Base-by-base conservation (phyloP, 2,888 invertebrate species). In the Gibbula magus region DNA sequence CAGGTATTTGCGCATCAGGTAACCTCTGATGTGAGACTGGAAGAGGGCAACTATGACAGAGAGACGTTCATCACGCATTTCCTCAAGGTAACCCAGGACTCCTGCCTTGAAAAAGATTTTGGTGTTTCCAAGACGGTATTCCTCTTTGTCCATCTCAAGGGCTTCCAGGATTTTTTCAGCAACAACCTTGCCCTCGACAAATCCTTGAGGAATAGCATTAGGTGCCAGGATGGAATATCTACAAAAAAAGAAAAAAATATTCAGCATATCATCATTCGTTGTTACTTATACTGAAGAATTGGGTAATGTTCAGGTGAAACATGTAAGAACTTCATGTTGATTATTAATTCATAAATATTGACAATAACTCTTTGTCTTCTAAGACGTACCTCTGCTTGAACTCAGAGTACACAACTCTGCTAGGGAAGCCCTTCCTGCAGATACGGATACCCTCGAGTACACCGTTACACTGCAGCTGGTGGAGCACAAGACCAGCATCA, bases 31-130 rank as follows among this genome's bases (percentile, higher is more conserved):
- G 96, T 96, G 97, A 89, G 98, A 96, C 94, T 94, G 94, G 92
- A 94, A 94, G 97, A 99, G 98, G 92, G 98, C 96, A 93, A 99
- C 96, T 93, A 99, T 98, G 95, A 98, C 98, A 94, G 93, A 90
- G 91, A 99, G 95, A 94, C 99, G 97, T 94, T 99, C 99, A 94
- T 99, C 99, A 96, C 99, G 98, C 94, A 99, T 95, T 94, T 99
- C 99, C 94, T 99, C 99, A 96, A 99, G 97, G 94, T 97, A 97
- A 97, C 99, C 99, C 95, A 99, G 95, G 94, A 99, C 98, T 95
- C 99, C 99, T 92, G 99, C 99, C 93, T 99, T 98, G 98, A 99
- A 99, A 97, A 99, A 99, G 96, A 98, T 99, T 97, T 99, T 99
- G 88, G 99, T 99, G 94, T 97, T 97, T 94, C 99, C 99, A 94